Evolutionary conservation across 2,797 vertebrate species (phyloP).

Genomic region (Chaenodraco wilsoni): DNA sequence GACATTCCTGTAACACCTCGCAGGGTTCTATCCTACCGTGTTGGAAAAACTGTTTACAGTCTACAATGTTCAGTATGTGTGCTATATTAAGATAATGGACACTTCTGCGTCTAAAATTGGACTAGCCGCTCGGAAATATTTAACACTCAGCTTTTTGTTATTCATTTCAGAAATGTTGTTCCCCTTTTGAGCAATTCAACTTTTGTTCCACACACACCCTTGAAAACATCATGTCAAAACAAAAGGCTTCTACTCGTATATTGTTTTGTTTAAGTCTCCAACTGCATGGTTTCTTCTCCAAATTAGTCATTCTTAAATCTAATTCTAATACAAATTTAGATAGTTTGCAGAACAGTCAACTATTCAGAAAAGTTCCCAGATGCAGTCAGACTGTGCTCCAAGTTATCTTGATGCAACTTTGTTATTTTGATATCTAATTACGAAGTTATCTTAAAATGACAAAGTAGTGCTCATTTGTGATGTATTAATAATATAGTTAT

Average conservation of each 20-base stretch:
- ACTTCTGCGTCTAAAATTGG: background rate
- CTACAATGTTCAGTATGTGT: background rate
- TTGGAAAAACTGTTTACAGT: background rate
- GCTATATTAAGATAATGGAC: background rate
- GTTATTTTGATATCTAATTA: background rate
- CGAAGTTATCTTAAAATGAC: conserved; percentile 15
- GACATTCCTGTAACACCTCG: conserved; percentile 9
- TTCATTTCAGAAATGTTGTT: conserved; percentile 2
- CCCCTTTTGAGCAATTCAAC: background rate
- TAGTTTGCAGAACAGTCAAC: background rate
- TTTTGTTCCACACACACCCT: background rate
- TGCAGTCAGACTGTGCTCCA: background rate
- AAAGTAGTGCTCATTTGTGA: background rate
- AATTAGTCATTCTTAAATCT: background rate
- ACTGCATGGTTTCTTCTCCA: background rate
- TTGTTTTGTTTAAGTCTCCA: background rate
- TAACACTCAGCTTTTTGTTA: background rate
- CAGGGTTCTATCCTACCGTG: background rate
- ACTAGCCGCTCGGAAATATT: background rate
- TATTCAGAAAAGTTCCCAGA: background rate
- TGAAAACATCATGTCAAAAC: background rate
- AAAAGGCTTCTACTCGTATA: background rate
- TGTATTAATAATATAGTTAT: background rate
- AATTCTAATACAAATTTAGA: background rate
- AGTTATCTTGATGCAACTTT: conserved; percentile 4